Evolutionary conservation across 2,113 vertebrate species (phyloP).

Genomic region (Pluvianellus socialis): DNA sequence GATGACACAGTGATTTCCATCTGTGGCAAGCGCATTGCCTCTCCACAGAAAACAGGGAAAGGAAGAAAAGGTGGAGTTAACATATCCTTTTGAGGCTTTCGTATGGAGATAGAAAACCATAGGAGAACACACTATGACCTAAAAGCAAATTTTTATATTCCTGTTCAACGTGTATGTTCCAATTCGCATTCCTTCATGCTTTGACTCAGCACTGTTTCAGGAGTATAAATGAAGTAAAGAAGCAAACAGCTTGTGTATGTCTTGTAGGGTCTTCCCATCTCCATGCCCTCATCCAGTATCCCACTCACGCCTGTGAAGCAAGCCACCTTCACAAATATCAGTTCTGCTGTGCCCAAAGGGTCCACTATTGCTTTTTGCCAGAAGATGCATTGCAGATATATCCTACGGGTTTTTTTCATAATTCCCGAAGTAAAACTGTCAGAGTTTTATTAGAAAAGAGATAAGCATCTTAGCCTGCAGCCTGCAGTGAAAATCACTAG

Average conservation of each 20-base stretch:
- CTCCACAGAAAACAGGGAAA: background rate
- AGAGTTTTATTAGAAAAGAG: background rate
- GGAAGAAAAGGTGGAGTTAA: background rate
- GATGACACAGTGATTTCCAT: background rate
- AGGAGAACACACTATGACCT: background rate
- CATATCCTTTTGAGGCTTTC: background rate
- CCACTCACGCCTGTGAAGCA: background rate
- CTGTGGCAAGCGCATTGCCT: background rate
- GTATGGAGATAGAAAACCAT: background rate
- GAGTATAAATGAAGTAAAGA: background rate
- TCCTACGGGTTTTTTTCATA: background rate
- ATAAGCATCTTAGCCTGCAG: background rate
- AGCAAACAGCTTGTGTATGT: background rate
- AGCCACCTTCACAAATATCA: background rate
- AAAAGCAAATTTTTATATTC: background rate
- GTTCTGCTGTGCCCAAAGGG: background rate
- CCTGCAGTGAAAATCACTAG: background rate
- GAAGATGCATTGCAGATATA: background rate
- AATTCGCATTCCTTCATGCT: background rate
- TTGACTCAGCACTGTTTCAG: background rate
- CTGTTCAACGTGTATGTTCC: background rate
- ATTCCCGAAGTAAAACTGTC: background rate
- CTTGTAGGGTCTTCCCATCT: background rate
- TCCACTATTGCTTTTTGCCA: background rate
- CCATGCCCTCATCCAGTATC: background rate